phyloP scores from a whole-genome alignment of 1,140 invertebrate species.

The Pseudoatta argentina region DNA sequence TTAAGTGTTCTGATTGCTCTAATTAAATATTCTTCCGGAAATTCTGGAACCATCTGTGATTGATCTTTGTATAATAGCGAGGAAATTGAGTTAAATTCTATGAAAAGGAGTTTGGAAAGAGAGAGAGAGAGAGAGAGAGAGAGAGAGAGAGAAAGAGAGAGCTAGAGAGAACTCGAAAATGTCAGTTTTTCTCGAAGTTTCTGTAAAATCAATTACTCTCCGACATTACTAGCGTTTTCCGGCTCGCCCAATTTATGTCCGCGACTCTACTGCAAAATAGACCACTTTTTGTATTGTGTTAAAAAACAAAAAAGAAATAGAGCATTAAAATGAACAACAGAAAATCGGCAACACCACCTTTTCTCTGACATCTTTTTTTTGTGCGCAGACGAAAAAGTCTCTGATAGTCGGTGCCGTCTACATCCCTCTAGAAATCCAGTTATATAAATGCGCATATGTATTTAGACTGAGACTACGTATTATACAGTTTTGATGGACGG shows the following conservation, averaged over 20 bases:
- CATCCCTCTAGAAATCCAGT: conserved; percentile 40
- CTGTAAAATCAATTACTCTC: conserved; percentile 25
- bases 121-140: too few species aligned
- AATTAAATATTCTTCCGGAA: not conserved
- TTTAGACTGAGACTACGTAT: conserved; percentile 35
- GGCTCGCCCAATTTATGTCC: conserved; percentile 16
- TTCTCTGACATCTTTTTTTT: not conserved
- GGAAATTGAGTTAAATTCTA: not conserved
- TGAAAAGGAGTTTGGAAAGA: not conserved
- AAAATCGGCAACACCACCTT: not conserved
- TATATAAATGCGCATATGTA: conserved; percentile 58
- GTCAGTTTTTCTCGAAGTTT: conserved; percentile 19
- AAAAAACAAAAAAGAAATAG: conserved; percentile 2
- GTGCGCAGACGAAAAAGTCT: not conserved
- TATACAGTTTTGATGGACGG: conserved; percentile 36
- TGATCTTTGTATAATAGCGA: not conserved
- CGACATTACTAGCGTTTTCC: conserved; percentile 5
- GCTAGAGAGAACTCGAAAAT: not conserved
- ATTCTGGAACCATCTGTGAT: not conserved
- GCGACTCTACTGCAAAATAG: conserved; percentile 20
- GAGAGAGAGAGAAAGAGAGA: too few species aligned
- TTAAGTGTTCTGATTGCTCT: conserved; percentile 4
- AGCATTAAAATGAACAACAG: not conserved
- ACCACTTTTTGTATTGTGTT: not conserved
- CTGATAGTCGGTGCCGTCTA: conserved; percentile 13